A percentile compares a stretch with the other conserved stretches of the same genome.
These are phyloP conservation scores for Microdon myrmicae DNA, from an alignment of 2,888 invertebrate genomes.

Conservation along the genomic window DNA sequence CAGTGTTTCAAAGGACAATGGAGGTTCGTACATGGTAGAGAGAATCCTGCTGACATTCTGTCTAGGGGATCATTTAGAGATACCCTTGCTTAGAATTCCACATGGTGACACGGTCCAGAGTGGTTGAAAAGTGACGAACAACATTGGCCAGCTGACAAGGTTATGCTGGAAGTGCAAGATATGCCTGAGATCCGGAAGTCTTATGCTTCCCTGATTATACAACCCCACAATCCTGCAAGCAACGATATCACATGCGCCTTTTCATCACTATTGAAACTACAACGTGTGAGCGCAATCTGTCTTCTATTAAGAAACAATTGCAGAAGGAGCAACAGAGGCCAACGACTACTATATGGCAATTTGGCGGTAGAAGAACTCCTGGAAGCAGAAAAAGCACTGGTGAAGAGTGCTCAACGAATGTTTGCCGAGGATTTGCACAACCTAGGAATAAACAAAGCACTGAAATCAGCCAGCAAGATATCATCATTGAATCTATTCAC, in stretches of 20 bases:
- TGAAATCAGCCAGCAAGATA: slow-evolving; percentile 5
- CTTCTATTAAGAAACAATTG: slow-evolving; percentile 1
- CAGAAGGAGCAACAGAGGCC: slow-evolving; percentile 4
- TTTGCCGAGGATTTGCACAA: slow-evolving; percentile 1
- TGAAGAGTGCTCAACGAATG: not conserved
- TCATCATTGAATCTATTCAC: slow-evolving; percentile 11
- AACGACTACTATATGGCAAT: not conserved
- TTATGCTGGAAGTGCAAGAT: slow-evolving; percentile 4
- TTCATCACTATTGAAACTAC: slow-evolving; percentile 2
- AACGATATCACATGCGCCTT: slow-evolving; percentile 1
- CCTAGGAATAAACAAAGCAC: slow-evolving; percentile 2
- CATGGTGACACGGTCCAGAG: slow-evolving; percentile 8
- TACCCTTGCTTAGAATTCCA: slow-evolving; percentile 4
- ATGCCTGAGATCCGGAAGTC: slow-evolving; percentile 11
- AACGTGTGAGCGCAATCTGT: not conserved
- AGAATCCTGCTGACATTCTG: slow-evolving; percentile 15
- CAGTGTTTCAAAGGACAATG: slow-evolving; percentile 14
- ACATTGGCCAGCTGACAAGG: slow-evolving; percentile 10
- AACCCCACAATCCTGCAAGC: not conserved
- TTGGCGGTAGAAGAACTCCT: slow-evolving; percentile 1
- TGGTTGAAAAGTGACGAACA: slow-evolving; percentile 4
- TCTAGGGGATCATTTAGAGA: slow-evolving; percentile 11
- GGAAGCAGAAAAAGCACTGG: slow-evolving; percentile 6
- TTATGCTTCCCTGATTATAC: slow-evolving; percentile 1
- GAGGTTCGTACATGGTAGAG: slow-evolving; percentile 14